phyloP scores from a whole-genome alignment of 2,888 invertebrate species.

The Drosophila gaucha region DNA sequence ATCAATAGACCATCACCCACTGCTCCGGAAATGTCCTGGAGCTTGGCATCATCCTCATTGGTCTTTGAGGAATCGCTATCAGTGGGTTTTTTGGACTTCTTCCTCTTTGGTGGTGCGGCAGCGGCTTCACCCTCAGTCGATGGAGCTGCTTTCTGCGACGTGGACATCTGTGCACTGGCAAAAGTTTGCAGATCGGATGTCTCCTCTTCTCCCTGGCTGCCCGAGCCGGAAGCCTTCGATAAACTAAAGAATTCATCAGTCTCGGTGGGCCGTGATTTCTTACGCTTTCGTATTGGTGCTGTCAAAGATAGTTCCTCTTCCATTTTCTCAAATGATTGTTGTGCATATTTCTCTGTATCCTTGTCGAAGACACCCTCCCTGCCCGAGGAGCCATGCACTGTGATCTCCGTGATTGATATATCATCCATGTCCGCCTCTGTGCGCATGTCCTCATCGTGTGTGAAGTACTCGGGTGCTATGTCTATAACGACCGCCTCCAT shows the following conservation, averaged over 20 bases:
- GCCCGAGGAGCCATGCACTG: constrained; percentile 86
- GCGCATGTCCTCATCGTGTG: constrained; percentile 91
- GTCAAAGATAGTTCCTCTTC: constrained; percentile 87
- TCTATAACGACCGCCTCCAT: constrained; percentile 97
- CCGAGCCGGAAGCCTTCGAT: constrained; percentile 86
- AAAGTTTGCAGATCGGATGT: constrained; percentile 89
- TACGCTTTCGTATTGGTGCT: constrained; percentile 86
- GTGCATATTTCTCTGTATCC: constrained; percentile 85
- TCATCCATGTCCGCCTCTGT: constrained; percentile 95
- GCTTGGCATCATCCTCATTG: constrained; percentile 83
- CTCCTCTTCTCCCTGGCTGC: constrained; percentile 85
- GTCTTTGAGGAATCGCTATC: constrained; percentile 85
- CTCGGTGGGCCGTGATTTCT: constrained; percentile 88
- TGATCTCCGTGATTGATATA: constrained; percentile 92
- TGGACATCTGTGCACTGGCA: constrained; percentile 88
- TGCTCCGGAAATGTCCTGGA: constrained; percentile 86
- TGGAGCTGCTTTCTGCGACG: constrained; percentile 46
- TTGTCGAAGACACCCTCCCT: constrained; percentile 85
- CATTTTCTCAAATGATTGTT: constrained; percentile 84
- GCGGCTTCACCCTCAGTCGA: constrained; percentile 41
- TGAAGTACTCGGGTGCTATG: constrained; percentile 93
- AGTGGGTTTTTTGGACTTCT: constrained; percentile 81
- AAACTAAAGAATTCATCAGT: constrained; percentile 89
- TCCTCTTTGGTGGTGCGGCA: constrained; percentile 79
- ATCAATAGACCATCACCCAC: constrained; percentile 86